Evolutionary conservation across 2,888 invertebrate species (phyloP), one percentile per base, ranked within the genome.

Genomic region (Ashinkailepas kermadecensis): DNA sequence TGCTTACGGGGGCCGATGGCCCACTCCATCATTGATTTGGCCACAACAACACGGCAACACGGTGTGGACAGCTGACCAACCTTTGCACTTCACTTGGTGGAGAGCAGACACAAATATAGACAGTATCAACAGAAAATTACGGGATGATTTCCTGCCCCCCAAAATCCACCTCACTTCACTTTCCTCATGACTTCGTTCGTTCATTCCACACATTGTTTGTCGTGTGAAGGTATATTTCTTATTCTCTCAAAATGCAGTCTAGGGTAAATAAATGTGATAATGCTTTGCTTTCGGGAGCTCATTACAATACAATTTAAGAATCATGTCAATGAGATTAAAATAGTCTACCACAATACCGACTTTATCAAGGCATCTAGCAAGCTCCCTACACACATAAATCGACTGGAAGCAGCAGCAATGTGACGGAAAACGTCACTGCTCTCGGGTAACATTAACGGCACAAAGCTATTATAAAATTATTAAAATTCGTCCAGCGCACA

Each of bases 281-380:
- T 56, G 54, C 54, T 56, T 56, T 54, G 9, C 74, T 9, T n/a
- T 15, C 54, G 54, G 21, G 9, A 56, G 21, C 7, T 74, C 74
- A 74, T 7, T 21, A 21, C 54, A 56, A 21, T 21, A 21, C 54
- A 74, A 56, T 56, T 74, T 54, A 54, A 54, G 54, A 23, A 74
- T 23, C 56, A 23, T 23, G 74, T 74, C 74, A 74, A 74, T 74
- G 74, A 74, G 74, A 74, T 74, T 74, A 74, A 74, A 74, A 74
- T 74, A 13, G 21, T 21, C 74, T 74, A 74, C 56, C 74, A 74
- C 74, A 74, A 56, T 54, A 74, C 56, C 3, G 8, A 21, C 18
- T 54, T 10, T 56, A 74, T 10, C 56, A 11, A 21, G 74, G 54
- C 74, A 54, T 10, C 74, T 74, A 74, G 56, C 18, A 74, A 74